phyloP scores from a whole-genome alignment of 2,113 vertebrate genomes.

The Campylomormyrus tamandua region DNA sequence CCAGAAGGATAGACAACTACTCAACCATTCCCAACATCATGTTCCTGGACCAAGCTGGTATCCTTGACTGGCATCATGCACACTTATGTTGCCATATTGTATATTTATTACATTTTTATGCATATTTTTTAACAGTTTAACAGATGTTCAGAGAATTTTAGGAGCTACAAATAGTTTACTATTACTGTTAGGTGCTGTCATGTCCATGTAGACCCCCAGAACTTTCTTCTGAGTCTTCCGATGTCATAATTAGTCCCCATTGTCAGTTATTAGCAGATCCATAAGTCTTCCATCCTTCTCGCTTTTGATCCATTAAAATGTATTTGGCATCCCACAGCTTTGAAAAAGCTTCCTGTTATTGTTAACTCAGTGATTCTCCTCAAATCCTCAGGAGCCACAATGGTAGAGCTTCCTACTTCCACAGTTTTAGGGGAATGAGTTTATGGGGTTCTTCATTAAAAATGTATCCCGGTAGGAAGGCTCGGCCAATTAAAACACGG shows the following conservation, averaged over 20 bases:
- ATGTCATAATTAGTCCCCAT: background rate
- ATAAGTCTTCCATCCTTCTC: background rate
- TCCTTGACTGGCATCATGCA: background rate
- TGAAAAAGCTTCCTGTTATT: background rate
- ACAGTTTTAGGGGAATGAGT: background rate
- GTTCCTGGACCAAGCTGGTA: background rate
- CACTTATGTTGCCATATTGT: background rate
- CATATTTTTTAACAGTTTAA: background rate
- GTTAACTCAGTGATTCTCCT: background rate
- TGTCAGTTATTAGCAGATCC: background rate
- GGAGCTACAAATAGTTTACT: background rate
- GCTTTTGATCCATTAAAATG: background rate
- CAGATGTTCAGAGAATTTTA: background rate
- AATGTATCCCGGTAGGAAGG: background rate
- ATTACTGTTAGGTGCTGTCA: background rate
- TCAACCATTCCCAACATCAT: background rate
- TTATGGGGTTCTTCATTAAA: background rate
- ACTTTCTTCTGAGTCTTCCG: background rate
- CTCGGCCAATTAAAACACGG: background rate
- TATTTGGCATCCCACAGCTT: background rate
- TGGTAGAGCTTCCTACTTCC: background rate
- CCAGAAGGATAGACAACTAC: background rate
- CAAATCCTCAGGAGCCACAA: background rate
- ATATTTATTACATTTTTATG: background rate
- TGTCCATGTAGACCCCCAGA: background rate